These are phyloP conservation scores for Aricia artaxerxes DNA, from an alignment of 2,888 invertebrate genomes.

Conservation along the genomic window DNA sequence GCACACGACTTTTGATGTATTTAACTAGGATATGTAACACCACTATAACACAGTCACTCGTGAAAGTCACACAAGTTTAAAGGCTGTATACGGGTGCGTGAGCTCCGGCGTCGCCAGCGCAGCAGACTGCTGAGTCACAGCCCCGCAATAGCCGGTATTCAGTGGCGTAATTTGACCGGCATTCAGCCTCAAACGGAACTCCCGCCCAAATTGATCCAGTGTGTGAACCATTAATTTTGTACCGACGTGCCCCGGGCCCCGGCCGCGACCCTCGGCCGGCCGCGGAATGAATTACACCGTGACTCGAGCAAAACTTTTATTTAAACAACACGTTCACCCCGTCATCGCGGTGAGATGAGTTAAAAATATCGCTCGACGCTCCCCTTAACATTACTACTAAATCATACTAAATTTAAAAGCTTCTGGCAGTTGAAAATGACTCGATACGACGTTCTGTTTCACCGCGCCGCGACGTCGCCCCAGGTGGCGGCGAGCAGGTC, in stretches of 20 bases:
- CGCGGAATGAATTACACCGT: constrained; percentile 1
- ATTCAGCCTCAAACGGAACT: constrained; percentile 1
- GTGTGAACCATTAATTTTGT: constrained; percentile 11
- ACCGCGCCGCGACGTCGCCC: constrained; percentile 55
- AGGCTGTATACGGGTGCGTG: neutral
- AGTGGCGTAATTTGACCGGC: neutral
- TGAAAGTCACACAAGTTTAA: too few relatives aligned
- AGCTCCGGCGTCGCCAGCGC: neutral
- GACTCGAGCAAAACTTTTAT: constrained; percentile 4
- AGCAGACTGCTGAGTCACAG: neutral
- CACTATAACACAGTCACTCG: too few relatives aligned
- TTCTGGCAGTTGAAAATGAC: neutral
- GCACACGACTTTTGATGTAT: too few relatives aligned
- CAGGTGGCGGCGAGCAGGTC: constrained; percentile 75
- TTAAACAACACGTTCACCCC: neutral
- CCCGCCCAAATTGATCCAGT: constrained; percentile 2
- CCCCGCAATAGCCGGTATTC: neutral
- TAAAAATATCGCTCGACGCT: neutral
- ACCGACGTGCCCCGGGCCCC: neutral
- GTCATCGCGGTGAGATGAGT: neutral
- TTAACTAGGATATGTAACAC: too few relatives aligned
- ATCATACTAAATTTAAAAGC: neutral
- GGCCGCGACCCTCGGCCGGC: neutral
- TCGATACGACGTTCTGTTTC: neutral
- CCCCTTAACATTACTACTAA: neutral